Evolutionary conservation across 2,797 vertebrate species (phyloP), one percentile per base, ranked within the genome.

Genomic region (Okamejei kenojei): DNA sequence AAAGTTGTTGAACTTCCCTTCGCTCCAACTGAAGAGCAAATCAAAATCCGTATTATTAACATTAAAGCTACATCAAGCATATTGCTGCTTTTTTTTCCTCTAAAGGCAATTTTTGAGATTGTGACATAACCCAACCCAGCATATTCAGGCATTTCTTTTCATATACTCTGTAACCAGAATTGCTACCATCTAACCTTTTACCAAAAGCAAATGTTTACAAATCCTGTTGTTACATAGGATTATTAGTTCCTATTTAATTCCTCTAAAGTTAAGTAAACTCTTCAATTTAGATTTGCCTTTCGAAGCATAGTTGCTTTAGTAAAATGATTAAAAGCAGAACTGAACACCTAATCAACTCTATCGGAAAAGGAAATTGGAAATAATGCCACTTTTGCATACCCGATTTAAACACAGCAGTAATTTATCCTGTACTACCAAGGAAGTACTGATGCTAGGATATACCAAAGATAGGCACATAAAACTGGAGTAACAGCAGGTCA

Each of bases 261-360:
- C 63, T 86, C 63, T 29, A 65, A 86, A 15, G 81, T 82, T 82
- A 82, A 82, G 82, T 7, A 65, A 63, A 86, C 82, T 86, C 82
- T 86, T 86, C 29, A 86, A 86, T 29, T 86, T 63, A 29, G 29
- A 86, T 86, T 86, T 32, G 29, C 58, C 82, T 86, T 32, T 63
- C 19, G 29, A 65, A 65, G 58, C 13, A 61, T 29, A 86, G 63
- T 86, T 86, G 29, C 82, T 86, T 65, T 86, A 29, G 32, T 63
- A 86, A 86, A 15, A 26, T 29, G 8, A 86, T 21, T 65, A 32
- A 86, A 86, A 86, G 63, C 82, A 86, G 63, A 86, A 86, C 19
- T 35, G 29, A 61, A 61, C 61, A 15, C 61, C n/a, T 7, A 10
- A 86, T 26, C 21, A 19, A 9, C 5, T 6, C 10, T 81, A 81